phyloP scores from a whole-genome alignment of 2,797 vertebrate genomes.

The Fratercula arctica region DNA sequence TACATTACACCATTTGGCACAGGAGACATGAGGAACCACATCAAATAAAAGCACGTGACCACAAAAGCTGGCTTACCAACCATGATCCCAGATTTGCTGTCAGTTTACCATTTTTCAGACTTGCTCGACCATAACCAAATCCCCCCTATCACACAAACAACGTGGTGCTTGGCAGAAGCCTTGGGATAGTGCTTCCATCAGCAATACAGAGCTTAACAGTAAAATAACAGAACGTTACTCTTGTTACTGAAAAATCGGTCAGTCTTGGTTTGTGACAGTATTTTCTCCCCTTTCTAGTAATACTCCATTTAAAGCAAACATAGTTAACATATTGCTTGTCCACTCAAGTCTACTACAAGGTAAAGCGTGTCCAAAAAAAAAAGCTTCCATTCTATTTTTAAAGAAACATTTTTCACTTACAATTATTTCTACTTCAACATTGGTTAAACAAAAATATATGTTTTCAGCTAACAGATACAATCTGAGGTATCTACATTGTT shows the following conservation, averaged over 20 bases:
- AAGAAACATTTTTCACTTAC: background rate
- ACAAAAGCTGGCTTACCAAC: conserved; percentile 73
- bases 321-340: background rate
- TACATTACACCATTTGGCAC: conserved; percentile 72
- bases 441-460: background rate
- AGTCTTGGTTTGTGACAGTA: background rate
- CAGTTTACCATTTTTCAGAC: conserved; percentile 74
- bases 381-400: background rate
- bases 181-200: conserved; percentile 70
- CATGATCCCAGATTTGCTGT: conserved; percentile 57
- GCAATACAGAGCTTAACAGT: conserved; percentile 56
- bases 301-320: background rate
- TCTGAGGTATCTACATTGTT: background rate
- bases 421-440: background rate
- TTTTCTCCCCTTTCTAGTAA: background rate
- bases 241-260: conserved; percentile 30
- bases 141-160: conserved; percentile 69
- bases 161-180: conserved; percentile 58
- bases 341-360: background rate
- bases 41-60: conserved; percentile 78
- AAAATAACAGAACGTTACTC: conserved; percentile 51
- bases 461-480: background rate
- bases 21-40: conserved; percentile 72
- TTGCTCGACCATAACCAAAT: conserved; percentile 69
- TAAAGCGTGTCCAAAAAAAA: background rate